phyloP scores from a whole-genome alignment of 2,113 vertebrate species.

The Felis catus region DNA sequence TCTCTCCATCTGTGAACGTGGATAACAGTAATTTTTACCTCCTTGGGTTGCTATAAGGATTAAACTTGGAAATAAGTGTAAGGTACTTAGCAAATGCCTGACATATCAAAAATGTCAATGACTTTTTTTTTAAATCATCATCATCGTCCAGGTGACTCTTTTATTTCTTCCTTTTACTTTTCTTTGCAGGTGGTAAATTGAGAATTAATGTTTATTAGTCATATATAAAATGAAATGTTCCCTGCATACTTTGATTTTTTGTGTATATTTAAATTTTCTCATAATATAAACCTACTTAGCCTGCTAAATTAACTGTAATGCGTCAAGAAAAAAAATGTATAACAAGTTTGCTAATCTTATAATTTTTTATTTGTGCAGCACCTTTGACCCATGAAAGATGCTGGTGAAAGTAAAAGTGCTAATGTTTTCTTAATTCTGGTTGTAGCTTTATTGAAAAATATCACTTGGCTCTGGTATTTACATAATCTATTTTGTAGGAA shows the following conservation, averaged over 20 bases:
- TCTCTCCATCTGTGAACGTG: neutral
- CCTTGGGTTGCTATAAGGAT: neutral
- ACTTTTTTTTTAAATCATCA: neutral
- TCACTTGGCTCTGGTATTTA: neutral
- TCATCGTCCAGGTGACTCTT: neutral
- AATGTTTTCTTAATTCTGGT: slow-evolving; percentile 56
- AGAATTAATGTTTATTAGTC: neutral
- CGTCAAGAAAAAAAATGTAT: neutral
- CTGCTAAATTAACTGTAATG: slow-evolving; percentile 32
- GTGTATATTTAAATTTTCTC: neutral
- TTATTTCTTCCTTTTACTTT: neutral
- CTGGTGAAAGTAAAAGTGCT: neutral
- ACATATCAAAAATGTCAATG: neutral
- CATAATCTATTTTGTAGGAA: slow-evolving; percentile 28
- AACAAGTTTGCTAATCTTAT: slow-evolving; percentile 27
- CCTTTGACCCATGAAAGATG: slow-evolving; percentile 10
- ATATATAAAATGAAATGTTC: neutral
- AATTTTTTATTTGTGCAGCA: slow-evolving; percentile 29
- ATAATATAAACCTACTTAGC: slow-evolving; percentile 26
- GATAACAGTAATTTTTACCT: neutral
- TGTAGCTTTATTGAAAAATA: slow-evolving; percentile 41
- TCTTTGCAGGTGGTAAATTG: neutral
- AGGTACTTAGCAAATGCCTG: neutral
- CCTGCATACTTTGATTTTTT: slow-evolving; percentile 8
- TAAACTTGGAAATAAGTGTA: neutral